Conservation (phyloP, 2,888 invertebrate genomes). For the Gasteruption jaculator region DNA sequence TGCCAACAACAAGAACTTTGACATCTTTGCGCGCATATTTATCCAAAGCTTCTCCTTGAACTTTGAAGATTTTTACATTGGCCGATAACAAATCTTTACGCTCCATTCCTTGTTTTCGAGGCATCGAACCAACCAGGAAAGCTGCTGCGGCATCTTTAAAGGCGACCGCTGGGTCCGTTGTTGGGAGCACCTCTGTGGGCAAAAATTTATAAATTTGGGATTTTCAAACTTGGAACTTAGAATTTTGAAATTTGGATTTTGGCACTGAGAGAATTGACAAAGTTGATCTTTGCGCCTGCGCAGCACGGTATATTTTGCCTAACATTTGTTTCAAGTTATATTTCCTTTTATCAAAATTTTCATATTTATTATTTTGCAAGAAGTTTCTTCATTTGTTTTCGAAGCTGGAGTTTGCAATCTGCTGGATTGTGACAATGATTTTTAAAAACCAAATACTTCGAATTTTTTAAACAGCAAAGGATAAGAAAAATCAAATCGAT, state of each 20-base stretch:
- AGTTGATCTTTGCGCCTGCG: no score
- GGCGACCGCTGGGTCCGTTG: conserved; percentile 83
- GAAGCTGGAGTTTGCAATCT: no score
- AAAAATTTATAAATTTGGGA: conserved; percentile 2
- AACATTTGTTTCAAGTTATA: no score
- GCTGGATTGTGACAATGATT: no score
- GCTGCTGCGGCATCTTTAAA: conserved; percentile 95
- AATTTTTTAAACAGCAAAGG: neutral
- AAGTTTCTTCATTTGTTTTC: no score
- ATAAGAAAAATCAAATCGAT: neutral
- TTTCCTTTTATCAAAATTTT: no score
- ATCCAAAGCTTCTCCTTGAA: conserved; percentile 91
- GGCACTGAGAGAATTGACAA: no score
- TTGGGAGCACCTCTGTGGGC: conserved; percentile 69
- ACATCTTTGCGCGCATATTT: conserved; percentile 86
- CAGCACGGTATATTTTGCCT: no score
- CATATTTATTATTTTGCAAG: no score
- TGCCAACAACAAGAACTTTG: conserved; percentile 96
- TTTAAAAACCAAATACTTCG: no score
- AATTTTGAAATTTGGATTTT: no score
- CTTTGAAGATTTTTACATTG: conserved; percentile 97
- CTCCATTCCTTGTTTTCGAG: conserved; percentile 97
- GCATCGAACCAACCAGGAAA: conserved; percentile 97
- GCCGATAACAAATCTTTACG: conserved; percentile 95
- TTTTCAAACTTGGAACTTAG: no score